Base-by-base conservation (phyloP, 2,888 invertebrate genomes). In the Chironomus riparius region DNA sequence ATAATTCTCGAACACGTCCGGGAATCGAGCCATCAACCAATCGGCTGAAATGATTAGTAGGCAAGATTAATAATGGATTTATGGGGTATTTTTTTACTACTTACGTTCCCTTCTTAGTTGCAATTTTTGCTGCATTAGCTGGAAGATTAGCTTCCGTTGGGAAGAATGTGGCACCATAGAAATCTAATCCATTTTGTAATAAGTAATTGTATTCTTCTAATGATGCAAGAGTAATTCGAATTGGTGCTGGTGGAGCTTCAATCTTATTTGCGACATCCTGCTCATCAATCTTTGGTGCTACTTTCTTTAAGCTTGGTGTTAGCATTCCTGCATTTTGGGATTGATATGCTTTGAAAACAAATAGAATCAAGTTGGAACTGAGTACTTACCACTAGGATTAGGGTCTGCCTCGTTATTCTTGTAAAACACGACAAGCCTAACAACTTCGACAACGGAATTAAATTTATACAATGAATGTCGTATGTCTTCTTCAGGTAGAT, bases 161-260 rank as follows among this genome's bases (percentile, higher is more conserved):
- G 85, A 94, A 94, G 86, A 91, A 93, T 24, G 94, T 94, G 68
- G 94, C 93, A 21, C 93, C 93, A 82, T 93, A 94, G 85, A 94
- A 94, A 84, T 94, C 93, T 77, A 94, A 86, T 0, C 94, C 94
- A 80, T 92, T 92, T 83, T 93, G 93, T 77, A 94, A 86, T 76
- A 94, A 85, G 80, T 89, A 89, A 83, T 92, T 91, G 79, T 89
- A 91, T 81, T 92, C 92, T 79, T 92, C 92, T 78, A 91, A 86
- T 77, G 88, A 91, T 77, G 92, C 92, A 78, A 92, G 84, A 0
- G 92, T 92, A 76, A 92, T 87, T 77, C 92, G 87, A 62, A 92
- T 87, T 10, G 91, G 89, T 78, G 90, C 88, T 77, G 87, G 87
- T 6, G 87, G 86, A 78, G 83, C 82, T 78, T 90, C 89, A 5